Base-by-base conservation (phyloP, 2,888 invertebrate species). In the Proisotoma minuta region DNA sequence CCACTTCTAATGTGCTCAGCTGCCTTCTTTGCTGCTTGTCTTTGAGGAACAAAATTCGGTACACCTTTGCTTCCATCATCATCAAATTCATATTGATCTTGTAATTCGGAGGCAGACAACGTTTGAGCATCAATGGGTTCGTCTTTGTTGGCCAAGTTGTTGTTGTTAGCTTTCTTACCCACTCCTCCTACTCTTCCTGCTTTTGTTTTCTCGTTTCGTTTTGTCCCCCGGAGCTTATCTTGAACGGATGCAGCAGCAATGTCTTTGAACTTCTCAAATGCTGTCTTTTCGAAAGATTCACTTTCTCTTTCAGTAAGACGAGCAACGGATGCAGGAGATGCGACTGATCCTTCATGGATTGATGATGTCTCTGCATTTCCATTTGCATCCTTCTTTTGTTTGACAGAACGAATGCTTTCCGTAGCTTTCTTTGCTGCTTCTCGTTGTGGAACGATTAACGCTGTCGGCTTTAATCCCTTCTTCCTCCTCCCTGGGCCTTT, bases 351-450 rank as follows among this genome's bases (percentile, higher is more conserved):
- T 15, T 27, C 26, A n/a, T 51, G 10, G 3, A 15, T 8, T n/a
- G n/a, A n/a, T 5, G 27, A 24, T n/a, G 51, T 12, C 4, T 15
- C 28, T 2, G 8, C 27, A 12, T 27, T 28, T 5, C n/a, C n/a
- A 27, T 27, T 8, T 15, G 51, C 63, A 12, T 68, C 70, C 78
- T 79, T 71, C 83, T 86, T 51, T 84, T 86, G 22, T 84, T 80
- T 80, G 27, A 80, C 78, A 24, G 80, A 76, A 48, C 81, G 86
- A 84, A 92, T 86, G 75, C 89, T 91, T 78, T 92, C 91, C 1
- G 89, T 88, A 1, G 92, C 92, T 76, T 91, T 92, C 77, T 91
- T 92, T 26, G 92, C 92, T 27, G 92, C 92, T 78, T 91, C 89
- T 57, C 92, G 81, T 76, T 92, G 92, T 1, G 92, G 92, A 47